These are phyloP conservation scores for Salticus scenicus DNA, from an alignment of 2,888 invertebrate species.

Conservation along the genomic window DNA sequence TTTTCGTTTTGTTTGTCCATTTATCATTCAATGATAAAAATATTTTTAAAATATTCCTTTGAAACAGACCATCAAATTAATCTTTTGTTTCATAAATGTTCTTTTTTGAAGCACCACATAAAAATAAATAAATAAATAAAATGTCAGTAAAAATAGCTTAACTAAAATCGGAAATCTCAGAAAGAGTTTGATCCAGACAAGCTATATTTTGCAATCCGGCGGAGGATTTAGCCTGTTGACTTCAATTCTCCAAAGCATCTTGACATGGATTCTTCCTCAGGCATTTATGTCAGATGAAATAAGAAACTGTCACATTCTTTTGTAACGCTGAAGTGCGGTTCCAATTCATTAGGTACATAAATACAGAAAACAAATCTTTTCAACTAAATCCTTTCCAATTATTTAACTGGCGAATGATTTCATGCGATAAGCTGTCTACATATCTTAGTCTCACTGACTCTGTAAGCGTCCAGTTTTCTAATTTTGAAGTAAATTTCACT, in stretches of 20 bases:
- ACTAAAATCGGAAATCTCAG: no score
- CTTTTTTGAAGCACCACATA: no score
- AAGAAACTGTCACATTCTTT: constrained; percentile 60
- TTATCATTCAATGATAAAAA: no score
- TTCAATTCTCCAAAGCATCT: constrained; percentile 45
- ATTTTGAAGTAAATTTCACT: no score
- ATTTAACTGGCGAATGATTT: constrained; percentile 39
- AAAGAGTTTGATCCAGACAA: constrained; percentile 63
- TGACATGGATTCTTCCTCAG: constrained; percentile 54
- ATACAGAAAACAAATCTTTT: no score
- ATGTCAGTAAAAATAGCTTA: no score
- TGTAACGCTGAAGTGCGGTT: constrained; percentile 35
- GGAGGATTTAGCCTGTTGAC: constrained; percentile 62
- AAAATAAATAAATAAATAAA: no score
- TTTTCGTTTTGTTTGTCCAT: no score
- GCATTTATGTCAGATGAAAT: constrained; percentile 61
- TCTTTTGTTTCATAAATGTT: no score
- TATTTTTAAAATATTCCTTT: no score
- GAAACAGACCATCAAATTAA: no score
- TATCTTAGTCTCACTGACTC: constrained; percentile 34
- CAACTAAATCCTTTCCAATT: constrained; percentile 63
- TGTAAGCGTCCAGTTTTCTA: no score
- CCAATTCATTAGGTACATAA: constrained; percentile 59
- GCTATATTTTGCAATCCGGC: constrained; percentile 37
- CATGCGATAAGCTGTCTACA: constrained; percentile 38